Evolutionary conservation across 2,797 vertebrate genomes (phyloP).

Genomic region (Halcyon badia): DNA sequence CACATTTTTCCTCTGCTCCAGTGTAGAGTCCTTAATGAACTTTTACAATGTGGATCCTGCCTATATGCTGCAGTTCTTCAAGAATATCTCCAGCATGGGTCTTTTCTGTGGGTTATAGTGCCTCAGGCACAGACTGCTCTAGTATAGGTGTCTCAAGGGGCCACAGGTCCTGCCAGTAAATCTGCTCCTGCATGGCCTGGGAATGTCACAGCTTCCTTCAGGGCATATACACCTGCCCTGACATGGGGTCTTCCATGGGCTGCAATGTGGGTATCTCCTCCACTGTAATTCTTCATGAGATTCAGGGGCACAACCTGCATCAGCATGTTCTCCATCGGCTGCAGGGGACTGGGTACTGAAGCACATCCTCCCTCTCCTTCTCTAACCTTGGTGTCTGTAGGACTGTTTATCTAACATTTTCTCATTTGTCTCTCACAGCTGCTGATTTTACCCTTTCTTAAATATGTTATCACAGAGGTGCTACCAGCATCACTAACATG

Average conservation of each 20-base stretch:
- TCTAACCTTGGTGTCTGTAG: not conserved
- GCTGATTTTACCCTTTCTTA: not conserved
- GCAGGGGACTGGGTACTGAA: not conserved
- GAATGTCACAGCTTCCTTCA: not conserved
- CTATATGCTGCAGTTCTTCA: not conserved
- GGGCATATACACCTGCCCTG: not conserved
- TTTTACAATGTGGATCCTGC: not conserved
- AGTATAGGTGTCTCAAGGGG: not conserved
- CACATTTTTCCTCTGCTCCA: not conserved
- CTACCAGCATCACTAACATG: not conserved
- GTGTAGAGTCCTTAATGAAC: not conserved
- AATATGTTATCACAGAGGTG: not conserved
- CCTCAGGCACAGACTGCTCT: not conserved
- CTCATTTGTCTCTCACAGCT: not conserved
- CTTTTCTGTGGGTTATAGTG: not conserved
- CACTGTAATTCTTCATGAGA: not conserved
- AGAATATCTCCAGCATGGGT: not conserved
- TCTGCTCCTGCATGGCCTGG: not conserved
- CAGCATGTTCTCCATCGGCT: not conserved
- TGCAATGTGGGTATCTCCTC: not conserved
- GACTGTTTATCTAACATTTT: not conserved
- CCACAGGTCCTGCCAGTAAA: not conserved
- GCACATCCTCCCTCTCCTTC: not conserved
- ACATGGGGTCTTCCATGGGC: accelerated
- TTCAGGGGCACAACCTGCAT: not conserved